Conservation (phyloP, 2,888 invertebrate species). For the Callinectes sapidus region DNA sequence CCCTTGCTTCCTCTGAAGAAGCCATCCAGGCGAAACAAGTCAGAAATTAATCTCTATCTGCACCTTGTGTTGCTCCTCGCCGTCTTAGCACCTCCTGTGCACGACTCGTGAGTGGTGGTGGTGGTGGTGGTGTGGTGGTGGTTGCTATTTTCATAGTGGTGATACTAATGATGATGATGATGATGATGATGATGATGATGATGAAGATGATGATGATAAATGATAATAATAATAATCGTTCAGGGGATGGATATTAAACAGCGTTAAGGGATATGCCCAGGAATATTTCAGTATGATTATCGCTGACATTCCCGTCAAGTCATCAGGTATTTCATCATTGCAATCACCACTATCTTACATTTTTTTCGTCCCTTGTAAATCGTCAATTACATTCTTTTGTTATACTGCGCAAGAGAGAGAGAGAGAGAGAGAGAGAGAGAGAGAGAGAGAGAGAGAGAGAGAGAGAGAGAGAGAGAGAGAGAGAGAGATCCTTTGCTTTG, state of each 20-base stretch:
- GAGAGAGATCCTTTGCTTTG: not conserved
- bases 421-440: too few relatives aligned
- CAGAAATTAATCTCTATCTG: not conserved
- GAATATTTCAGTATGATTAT: too few relatives aligned
- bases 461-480: not conserved
- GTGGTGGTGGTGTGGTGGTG: too few relatives aligned
- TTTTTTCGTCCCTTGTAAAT: not conserved
- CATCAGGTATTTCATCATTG: too few relatives aligned
- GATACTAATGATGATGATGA: not conserved
- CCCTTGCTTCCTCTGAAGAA: not conserved
- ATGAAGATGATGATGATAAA: not conserved
- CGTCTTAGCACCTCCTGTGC: not conserved
- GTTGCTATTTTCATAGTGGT: not conserved
- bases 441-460: not conserved
- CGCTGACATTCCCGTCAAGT: too few relatives aligned
- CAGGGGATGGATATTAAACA: not conserved
- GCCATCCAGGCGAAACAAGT: slow-evolving; percentile 18
- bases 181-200: not conserved
- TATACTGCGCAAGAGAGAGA: not conserved
- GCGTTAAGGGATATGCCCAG: not conserved
- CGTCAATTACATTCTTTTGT: not conserved
- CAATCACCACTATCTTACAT: not conserved
- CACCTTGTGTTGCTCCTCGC: not conserved
- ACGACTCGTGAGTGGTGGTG: too few relatives aligned
- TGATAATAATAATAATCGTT: not conserved